phyloP scores from a whole-genome alignment of 2,888 invertebrate species.

The Aproaerema taeniolella region DNA sequence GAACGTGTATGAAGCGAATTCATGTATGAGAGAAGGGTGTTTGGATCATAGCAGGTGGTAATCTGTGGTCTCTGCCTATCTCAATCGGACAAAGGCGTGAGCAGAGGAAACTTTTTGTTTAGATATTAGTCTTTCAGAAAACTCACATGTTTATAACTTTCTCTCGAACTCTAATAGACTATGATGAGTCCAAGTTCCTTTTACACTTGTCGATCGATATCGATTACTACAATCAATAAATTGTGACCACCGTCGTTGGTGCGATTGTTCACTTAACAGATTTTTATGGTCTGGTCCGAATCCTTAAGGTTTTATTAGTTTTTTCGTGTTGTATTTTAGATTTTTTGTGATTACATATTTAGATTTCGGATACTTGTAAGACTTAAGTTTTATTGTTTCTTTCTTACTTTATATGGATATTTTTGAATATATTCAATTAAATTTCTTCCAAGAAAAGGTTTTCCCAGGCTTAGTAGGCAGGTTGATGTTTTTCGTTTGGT shows the following conservation, averaged over 20 bases:
- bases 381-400: no score
- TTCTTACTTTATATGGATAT: neutral
- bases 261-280: conserved; percentile 58
- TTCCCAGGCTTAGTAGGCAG: no score
- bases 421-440: neutral
- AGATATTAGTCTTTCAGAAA: no score
- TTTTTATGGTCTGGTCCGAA: conserved; percentile 48
- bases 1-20: no score
- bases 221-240: conserved; percentile 63
- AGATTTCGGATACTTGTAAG: neutral
- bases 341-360: neutral
- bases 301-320: conserved; percentile 34
- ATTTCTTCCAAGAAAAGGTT: no score
- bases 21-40: no score
- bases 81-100: no score
- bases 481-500: no score
- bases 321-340: conserved; percentile 8
- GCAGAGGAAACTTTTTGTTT: neutral
- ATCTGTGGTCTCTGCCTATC: no score
- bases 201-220: conserved; percentile 19
- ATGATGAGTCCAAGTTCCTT: conserved; percentile 2
- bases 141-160: no score
- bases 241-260: conserved; percentile 68
- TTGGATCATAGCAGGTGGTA: no score
- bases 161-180: no score